A percentile compares a stretch with the other conserved stretches of the same genome.
These are phyloP conservation scores for Aelia acuminata DNA, from an alignment of 2,888 invertebrate species.

Conservation along the genomic window DNA sequence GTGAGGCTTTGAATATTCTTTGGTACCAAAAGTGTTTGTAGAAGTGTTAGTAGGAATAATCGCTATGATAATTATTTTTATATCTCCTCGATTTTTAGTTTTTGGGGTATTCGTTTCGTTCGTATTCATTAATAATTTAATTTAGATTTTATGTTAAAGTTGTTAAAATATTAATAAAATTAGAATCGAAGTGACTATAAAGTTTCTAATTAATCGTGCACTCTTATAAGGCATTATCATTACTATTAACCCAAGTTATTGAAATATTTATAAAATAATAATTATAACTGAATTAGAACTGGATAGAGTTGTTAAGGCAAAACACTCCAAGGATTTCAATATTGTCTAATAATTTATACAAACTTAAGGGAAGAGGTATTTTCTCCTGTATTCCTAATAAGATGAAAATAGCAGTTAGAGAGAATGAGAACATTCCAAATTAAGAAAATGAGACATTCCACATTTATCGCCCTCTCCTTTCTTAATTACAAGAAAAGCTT, in stretches of 20 bases:
- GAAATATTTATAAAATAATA: background rate
- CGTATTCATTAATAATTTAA: too few species aligned
- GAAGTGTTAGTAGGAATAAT: too few species aligned
- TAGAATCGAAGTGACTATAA: too few species aligned
- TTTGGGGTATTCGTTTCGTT: background rate
- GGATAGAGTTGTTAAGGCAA: background rate
- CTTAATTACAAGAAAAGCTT: constrained; percentile 39
- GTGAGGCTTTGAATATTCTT: too few species aligned
- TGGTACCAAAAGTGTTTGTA: too few species aligned
- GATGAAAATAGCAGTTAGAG: constrained; percentile 30
- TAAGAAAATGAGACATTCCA: constrained; percentile 23
- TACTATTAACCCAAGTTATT: background rate
- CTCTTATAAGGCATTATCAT: background rate
- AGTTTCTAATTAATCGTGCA: background rate
- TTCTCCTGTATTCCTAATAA: constrained; percentile 21
- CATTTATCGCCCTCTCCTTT: constrained; percentile 30
- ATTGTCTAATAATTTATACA: background rate
- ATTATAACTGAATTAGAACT: background rate
- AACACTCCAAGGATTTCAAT: background rate
- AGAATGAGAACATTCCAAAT: constrained; percentile 31
- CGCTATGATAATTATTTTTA: background rate
- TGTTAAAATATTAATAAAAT: too few species aligned
- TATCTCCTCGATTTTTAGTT: background rate
- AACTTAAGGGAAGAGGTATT: background rate
- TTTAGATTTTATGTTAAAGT: too few species aligned